These are phyloP conservation scores for Cantharis flavilabris DNA, from an alignment of 2,888 invertebrate species.

Conservation along the genomic window DNA sequence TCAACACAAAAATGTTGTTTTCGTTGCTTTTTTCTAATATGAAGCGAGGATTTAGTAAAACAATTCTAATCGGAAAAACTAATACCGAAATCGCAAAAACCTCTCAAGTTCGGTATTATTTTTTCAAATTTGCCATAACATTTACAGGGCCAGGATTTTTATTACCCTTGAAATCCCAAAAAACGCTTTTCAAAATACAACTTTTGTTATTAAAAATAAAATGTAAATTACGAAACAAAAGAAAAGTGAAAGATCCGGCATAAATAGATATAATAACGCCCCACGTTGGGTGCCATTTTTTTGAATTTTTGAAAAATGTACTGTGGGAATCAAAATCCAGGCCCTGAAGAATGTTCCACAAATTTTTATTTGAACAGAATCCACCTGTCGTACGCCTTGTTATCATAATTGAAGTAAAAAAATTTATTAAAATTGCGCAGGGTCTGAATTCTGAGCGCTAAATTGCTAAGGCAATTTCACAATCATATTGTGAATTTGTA, in stretches of 20 bases:
- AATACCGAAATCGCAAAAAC: neutral
- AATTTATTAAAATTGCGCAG: too few relatives aligned
- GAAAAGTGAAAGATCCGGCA: too few relatives aligned
- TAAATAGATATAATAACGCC: too few relatives aligned
- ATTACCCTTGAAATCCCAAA: neutral
- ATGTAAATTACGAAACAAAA: too few relatives aligned
- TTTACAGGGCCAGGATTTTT: neutral
- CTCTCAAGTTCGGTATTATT: neutral
- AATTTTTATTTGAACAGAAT: neutral
- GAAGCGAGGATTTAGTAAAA: neutral
- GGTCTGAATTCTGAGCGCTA: too few relatives aligned
- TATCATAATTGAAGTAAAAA: neutral
- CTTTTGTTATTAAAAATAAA: neutral
- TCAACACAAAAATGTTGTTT: conserved; percentile 24
- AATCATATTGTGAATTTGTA: too few relatives aligned
- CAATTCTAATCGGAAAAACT: neutral
- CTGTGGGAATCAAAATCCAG: too few relatives aligned
- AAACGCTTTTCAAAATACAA: neutral
- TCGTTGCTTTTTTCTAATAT: conserved; percentile 20
- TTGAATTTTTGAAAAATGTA: too few relatives aligned
- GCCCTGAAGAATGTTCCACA: neutral
- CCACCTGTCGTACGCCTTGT: neutral
- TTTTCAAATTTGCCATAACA: neutral
- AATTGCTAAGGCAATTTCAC: too few relatives aligned
- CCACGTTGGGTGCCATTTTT: too few relatives aligned